phyloP scores from a whole-genome alignment of 2,113 vertebrate genomes.

The Aptenodytes patagonicus region DNA sequence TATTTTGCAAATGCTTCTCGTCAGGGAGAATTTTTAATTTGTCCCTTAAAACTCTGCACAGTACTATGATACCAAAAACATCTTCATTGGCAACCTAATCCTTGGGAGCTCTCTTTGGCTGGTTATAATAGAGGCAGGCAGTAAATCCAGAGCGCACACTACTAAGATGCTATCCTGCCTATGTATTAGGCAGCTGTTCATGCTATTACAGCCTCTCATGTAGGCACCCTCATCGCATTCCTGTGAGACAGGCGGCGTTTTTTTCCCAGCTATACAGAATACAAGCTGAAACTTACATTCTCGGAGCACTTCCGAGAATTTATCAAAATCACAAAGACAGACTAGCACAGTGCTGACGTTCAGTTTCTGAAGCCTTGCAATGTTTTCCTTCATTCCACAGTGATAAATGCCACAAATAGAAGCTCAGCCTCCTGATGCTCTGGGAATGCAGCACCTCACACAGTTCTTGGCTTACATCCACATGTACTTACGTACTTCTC shows the following conservation, averaged over 20 bases:
- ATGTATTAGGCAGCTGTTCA: neutral
- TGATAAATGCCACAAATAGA: neutral
- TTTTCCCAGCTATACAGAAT: neutral
- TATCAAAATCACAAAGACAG: neutral
- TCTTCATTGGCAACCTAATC: neutral
- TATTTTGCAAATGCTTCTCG: neutral
- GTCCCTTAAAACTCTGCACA: neutral
- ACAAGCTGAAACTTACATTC: neutral
- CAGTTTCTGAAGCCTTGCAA: neutral
- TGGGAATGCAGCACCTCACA: neutral
- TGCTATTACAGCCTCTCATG: neutral
- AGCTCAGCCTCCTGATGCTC: neutral
- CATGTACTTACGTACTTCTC: accelerated
- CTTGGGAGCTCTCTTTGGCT: neutral
- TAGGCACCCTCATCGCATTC: neutral
- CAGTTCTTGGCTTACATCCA: neutral
- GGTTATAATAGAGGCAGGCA: neutral
- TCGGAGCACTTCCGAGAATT: neutral
- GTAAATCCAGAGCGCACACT: neutral
- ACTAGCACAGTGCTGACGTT: neutral
- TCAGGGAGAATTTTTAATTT: neutral
- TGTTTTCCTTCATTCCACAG: neutral
- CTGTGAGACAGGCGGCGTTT: accelerated
- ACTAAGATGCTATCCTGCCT: neutral
- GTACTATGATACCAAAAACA: neutral